Conservation (phyloP, 2,113 vertebrate species). For the Nerophis lumbriciformis region DNA sequence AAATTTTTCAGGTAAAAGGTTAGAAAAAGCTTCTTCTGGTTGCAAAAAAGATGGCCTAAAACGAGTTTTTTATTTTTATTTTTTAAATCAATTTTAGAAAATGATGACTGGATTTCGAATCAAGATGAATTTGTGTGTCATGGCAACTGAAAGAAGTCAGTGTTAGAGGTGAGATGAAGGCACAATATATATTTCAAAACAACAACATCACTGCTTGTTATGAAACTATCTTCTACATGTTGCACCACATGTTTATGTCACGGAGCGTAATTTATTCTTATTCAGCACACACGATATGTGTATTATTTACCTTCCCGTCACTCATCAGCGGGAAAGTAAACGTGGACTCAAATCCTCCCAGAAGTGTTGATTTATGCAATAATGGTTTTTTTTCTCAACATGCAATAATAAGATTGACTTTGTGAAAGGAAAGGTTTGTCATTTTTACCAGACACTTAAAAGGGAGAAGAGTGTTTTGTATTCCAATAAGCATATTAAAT, state of each 20-base stretch:
- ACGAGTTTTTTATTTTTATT: too few species aligned
- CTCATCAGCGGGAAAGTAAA: constrained; percentile 34
- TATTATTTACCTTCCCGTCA: constrained; percentile 31
- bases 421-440: constrained; percentile 35
- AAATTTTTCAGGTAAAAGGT: too few species aligned
- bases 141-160: constrained; percentile 49
- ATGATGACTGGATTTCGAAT: too few species aligned
- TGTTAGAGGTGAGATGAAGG: constrained; percentile 44
- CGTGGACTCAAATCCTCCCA: constrained; percentile 12
- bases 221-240: constrained; percentile 13
- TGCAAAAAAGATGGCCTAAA: too few species aligned
- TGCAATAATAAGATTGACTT: constrained; percentile 33
- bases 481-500: constrained; percentile 57
- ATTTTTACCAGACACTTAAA: constrained; percentile 39
- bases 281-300: background rate
- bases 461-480: constrained; percentile 73
- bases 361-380: constrained; percentile 59
- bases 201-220: constrained; percentile 8
- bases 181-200: background rate
- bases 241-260: constrained; percentile 36
- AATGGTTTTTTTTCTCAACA: constrained; percentile 23
- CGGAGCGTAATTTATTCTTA: constrained; percentile 17
- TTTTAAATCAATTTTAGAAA: too few species aligned
- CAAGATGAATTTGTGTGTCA: constrained; percentile 12
- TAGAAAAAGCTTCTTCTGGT: too few species aligned